Evolutionary conservation across 2,888 invertebrate species (phyloP).

Genomic region (Synergus laeviventris): DNA sequence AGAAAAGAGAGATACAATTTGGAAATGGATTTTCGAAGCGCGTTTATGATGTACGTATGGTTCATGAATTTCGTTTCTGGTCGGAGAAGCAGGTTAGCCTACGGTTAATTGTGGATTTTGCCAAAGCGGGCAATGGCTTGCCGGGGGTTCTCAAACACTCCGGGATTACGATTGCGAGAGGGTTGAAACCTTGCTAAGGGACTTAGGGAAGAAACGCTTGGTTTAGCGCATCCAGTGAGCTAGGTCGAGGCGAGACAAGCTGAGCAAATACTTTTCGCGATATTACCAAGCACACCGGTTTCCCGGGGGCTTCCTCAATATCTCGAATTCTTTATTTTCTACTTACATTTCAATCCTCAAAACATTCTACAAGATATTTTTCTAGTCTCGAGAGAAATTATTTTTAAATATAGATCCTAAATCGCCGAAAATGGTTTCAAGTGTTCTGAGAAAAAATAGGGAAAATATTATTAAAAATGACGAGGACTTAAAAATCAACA

Average conservation of each 20-base stretch:
- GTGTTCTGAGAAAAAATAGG: neutral
- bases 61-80: constrained; percentile 29
- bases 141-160: constrained; percentile 24
- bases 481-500: no score
- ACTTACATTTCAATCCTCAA: constrained; percentile 33
- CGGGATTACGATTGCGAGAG: constrained; percentile 13
- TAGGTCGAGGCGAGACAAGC: constrained; percentile 66
- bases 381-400: neutral
- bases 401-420: neutral
- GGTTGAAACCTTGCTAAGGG: constrained; percentile 30
- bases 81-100: neutral
- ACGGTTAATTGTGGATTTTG: constrained; percentile 29
- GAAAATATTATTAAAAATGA: neutral
- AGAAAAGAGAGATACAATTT: neutral
- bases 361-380: neutral
- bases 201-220: constrained; percentile 45
- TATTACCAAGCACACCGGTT: constrained; percentile 63
- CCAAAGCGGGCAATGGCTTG: constrained; percentile 20
- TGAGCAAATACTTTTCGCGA: constrained; percentile 75
- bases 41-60: constrained; percentile 14
- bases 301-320: constrained; percentile 28
- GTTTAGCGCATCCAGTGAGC: constrained; percentile 45
- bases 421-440: neutral
- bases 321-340: constrained; percentile 40
- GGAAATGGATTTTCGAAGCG: constrained; percentile 5